These are phyloP conservation scores for Panthera tigris DNA, from an alignment of 2,113 vertebrate genomes.

Conservation along the genomic window DNA sequence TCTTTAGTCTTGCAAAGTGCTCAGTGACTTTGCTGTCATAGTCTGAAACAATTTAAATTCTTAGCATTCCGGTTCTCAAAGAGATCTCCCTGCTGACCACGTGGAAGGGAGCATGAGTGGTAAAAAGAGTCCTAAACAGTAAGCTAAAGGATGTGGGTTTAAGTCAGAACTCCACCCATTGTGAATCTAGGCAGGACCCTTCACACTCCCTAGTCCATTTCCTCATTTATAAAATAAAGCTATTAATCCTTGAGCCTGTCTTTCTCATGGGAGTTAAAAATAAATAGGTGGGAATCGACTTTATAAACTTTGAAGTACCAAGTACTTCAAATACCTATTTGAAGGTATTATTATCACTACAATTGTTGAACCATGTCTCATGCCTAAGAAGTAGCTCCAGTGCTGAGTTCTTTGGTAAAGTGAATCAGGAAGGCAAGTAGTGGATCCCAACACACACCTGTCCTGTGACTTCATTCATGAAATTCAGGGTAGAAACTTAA, in stretches of 20 bases:
- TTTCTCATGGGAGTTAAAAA: neutral
- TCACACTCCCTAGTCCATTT: neutral
- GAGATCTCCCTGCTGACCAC: neutral
- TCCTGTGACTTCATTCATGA: slow-evolving; percentile 57
- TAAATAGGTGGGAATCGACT: neutral
- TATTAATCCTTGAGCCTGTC: neutral
- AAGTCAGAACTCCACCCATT: neutral
- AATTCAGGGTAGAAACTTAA: slow-evolving; percentile 41
- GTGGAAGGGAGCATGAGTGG: neutral
- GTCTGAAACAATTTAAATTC: neutral
- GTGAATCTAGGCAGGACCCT: neutral
- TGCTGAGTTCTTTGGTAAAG: neutral
- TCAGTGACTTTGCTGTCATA: neutral
- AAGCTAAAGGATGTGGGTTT: neutral
- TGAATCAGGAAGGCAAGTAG: slow-evolving; percentile 3
- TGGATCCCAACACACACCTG: slow-evolving; percentile 29
- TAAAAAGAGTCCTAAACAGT: neutral
- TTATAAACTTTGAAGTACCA: slow-evolving; percentile 25
- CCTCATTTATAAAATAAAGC: neutral
- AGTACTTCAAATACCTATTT: neutral
- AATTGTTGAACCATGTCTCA: neutral
- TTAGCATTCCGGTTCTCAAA: slow-evolving; percentile 1
- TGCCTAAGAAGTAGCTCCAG: neutral
- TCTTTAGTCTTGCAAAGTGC: neutral
- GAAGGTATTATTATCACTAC: neutral